Base-by-base conservation (phyloP, 2,113 vertebrate genomes). In the Furnarius figulus region DNA sequence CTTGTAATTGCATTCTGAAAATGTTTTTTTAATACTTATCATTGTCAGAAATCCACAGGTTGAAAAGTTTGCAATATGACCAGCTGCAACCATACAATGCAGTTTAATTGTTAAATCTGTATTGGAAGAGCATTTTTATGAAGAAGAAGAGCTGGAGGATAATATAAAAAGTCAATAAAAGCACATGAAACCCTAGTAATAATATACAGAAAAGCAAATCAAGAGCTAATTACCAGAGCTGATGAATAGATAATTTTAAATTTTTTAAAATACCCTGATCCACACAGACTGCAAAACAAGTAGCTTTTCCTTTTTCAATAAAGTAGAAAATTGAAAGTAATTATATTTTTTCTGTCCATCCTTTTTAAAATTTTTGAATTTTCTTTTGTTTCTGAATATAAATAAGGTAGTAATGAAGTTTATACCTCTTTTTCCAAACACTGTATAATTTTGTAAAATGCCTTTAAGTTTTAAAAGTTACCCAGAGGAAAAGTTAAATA, bases 221-320 rank as follows among this genome's bases (percentile, higher is more conserved):
- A 68, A 62, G 74, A 78, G 11, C 15, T 91, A 76, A 80, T 86
- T 76, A 73, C 11, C 28, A 46, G 28, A 93, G 14, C 9, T 85
- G 71, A 68, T 25, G 13, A 92, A 86, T 15, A 89, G 87, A 89
- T 63, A 3, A 89, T 94, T 96, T 79, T 47, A 71, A 89, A 94
- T 20, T 67, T 89, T 9, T 30, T n/a, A 81, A 92, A 89, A 81
- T 81, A 50, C 6, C 16, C 6, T 80, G 56, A 62, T 86, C n/a
- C 40, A 89, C 14, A 2, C 6, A 56, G 19, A 14, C 20, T 92
- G 28, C n/a, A 89, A 89, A 89, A 24, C 15, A 86, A 73, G 4
- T 17, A 67, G 25, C 5, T 76, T 76, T 84, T 77, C 10, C 8
- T 92, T 73, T 81, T 55, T 9, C n/a, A 71, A 21, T 66, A 84